These are phyloP conservation scores for Corydoras maculifer DNA, from an alignment of 2,113 vertebrate genomes.

Conservation along the genomic window DNA sequence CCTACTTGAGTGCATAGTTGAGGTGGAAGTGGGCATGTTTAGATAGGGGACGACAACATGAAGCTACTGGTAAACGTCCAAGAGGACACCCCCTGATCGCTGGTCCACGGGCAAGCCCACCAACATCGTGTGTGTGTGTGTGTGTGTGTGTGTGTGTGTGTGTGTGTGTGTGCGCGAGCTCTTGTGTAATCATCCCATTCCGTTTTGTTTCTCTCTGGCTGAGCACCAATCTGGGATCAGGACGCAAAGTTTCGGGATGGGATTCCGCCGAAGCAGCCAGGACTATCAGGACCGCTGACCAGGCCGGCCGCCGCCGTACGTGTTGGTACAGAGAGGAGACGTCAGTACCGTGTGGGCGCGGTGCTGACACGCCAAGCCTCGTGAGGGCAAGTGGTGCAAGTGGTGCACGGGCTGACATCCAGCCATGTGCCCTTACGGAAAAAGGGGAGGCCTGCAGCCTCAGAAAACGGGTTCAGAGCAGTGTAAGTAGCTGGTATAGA, in stretches of 20 bases:
- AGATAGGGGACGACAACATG: slow-evolving; percentile 15
- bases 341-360: slow-evolving; percentile 6
- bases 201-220: background rate
- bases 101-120: background rate
- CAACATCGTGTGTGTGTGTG: background rate
- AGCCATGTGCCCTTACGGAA: slow-evolving; percentile 23
- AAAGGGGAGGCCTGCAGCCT: slow-evolving; percentile 15
- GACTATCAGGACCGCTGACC: slow-evolving; percentile 20
- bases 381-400: slow-evolving; percentile 42
- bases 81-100: slow-evolving; percentile 5
- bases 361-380: slow-evolving; percentile 27
- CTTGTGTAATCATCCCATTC: background rate
- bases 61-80: background rate
- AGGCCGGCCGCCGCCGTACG: background rate
- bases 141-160: background rate
- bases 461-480: slow-evolving; percentile 15
- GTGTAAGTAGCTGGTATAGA: background rate
- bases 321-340: background rate
- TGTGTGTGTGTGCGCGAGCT: background rate
- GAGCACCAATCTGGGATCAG: background rate
- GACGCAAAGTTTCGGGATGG: too few species aligned
- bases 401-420: slow-evolving; percentile 18
- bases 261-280: background rate
- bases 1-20: slow-evolving; percentile 46
- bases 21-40: slow-evolving; percentile 32